These are phyloP conservation scores for Caenorhabditis doughertyi DNA, from an alignment of 2,888 invertebrate genomes.

Conservation along the genomic window DNA sequence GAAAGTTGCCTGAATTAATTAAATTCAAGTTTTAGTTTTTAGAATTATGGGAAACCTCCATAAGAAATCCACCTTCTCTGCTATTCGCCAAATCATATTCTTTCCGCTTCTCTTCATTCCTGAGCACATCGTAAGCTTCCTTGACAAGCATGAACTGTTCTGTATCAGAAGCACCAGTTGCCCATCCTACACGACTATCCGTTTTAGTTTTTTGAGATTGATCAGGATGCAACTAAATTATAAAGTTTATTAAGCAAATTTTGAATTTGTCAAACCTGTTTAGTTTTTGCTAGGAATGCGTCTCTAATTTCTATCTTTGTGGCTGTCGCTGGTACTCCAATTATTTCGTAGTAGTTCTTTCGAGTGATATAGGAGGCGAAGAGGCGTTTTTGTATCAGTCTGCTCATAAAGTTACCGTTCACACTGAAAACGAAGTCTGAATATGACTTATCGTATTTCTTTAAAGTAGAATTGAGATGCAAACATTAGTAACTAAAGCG, in stretches of 20 bases:
- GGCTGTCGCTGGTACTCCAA: constrained; percentile 56
- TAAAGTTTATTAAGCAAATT: neutral
- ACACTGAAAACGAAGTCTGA: neutral
- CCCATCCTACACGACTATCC: constrained; percentile 62
- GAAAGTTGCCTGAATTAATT: constrained; percentile 8
- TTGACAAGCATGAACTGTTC: constrained; percentile 67
- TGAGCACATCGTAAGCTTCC: constrained; percentile 63
- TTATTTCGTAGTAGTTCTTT: constrained; percentile 63
- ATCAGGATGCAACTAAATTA: constrained; percentile 62
- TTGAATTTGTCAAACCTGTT: constrained; percentile 23
- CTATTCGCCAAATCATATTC: constrained; percentile 56
- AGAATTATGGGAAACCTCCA: constrained; percentile 33
- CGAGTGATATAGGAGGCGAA: constrained; percentile 57
- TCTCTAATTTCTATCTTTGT: constrained; percentile 45
- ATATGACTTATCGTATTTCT: neutral
- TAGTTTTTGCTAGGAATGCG: constrained; percentile 63
- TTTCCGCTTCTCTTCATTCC: constrained; percentile 60
- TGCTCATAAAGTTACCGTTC: constrained; percentile 22
- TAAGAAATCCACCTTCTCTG: constrained; percentile 62
- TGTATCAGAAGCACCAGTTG: constrained; percentile 45
- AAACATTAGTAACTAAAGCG: too few species aligned
- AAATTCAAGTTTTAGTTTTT: neutral
- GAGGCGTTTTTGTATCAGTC: constrained; percentile 21
- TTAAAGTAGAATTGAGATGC: too few species aligned
- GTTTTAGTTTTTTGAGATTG: constrained; percentile 14